Conservation (phyloP, 1,140 invertebrate species). For the Aphis craccivora region DNA sequence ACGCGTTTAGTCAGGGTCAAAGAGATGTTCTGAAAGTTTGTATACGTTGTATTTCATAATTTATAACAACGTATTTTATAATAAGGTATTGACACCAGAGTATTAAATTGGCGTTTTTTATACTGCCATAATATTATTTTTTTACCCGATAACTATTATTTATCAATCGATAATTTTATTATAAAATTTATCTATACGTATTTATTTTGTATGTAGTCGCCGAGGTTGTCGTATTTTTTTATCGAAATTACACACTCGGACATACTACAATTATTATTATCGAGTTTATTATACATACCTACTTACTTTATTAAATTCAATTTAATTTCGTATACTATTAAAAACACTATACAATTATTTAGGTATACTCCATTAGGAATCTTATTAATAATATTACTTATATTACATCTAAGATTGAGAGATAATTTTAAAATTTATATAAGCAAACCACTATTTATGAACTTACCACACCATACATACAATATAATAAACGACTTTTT, state of each 20-base stretch:
- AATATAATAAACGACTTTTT: neutral
- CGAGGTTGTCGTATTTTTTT: neutral
- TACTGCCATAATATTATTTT: neutral
- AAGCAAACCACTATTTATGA: too few species aligned
- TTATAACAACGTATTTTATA: neutral
- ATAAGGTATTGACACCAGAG: neutral
- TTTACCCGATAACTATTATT: neutral
- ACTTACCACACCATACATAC: neutral
- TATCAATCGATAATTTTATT: neutral
- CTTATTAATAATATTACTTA: too few species aligned
- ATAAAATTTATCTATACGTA: neutral
- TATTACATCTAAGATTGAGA: too few species aligned
- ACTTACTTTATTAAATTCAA: too few species aligned
- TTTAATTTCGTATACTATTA: too few species aligned
- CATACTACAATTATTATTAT: too few species aligned
- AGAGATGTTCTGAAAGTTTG: constrained; percentile 20
- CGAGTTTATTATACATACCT: too few species aligned
- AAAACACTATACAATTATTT: too few species aligned
- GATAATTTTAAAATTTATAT: too few species aligned
- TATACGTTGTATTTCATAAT: neutral
- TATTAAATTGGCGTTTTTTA: neutral
- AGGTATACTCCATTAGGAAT: too few species aligned
- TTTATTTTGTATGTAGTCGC: neutral
- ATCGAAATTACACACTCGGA: neutral
- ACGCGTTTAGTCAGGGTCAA: neutral